Evolutionary conservation across 2,113 vertebrate species (phyloP).

Genomic region (Apistogramma diplotaenia): DNA sequence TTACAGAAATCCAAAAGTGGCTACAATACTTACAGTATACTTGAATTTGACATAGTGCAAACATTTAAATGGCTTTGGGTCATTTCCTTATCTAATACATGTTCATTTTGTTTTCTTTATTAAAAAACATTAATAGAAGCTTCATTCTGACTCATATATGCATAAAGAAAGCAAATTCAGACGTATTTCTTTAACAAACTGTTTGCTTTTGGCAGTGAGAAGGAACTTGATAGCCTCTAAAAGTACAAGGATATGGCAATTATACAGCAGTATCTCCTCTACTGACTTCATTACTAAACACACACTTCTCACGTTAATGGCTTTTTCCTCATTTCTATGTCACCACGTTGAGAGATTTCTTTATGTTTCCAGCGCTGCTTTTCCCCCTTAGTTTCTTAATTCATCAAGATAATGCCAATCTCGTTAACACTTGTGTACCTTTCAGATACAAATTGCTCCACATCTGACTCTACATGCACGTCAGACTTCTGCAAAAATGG

Average conservation of each 20-base stretch:
- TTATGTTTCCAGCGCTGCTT: not conserved
- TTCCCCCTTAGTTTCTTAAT: not conserved
- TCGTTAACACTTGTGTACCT: constrained; percentile 51
- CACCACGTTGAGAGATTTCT: not conserved
- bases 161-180: not conserved
- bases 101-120: not conserved
- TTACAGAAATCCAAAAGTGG: not conserved
- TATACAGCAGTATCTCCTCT: not conserved
- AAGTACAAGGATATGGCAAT: not conserved
- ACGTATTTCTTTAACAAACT: not conserved
- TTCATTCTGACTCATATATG: not conserved
- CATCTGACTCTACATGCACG: constrained; percentile 69
- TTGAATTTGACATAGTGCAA: not conserved
- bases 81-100: not conserved
- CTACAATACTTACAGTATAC: not conserved
- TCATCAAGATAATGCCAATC: not conserved
- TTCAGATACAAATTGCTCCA: constrained; percentile 81
- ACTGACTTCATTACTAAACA: constrained; percentile 9
- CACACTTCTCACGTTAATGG: not conserved
- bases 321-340: not conserved
- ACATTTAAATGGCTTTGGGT: not conserved
- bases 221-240: not conserved
- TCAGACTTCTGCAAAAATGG: constrained; percentile 75
- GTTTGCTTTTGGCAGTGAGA: not conserved
- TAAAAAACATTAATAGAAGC: not conserved